phyloP scores from a whole-genome alignment of 2,888 invertebrate genomes.

The Erebia epiphron region DNA sequence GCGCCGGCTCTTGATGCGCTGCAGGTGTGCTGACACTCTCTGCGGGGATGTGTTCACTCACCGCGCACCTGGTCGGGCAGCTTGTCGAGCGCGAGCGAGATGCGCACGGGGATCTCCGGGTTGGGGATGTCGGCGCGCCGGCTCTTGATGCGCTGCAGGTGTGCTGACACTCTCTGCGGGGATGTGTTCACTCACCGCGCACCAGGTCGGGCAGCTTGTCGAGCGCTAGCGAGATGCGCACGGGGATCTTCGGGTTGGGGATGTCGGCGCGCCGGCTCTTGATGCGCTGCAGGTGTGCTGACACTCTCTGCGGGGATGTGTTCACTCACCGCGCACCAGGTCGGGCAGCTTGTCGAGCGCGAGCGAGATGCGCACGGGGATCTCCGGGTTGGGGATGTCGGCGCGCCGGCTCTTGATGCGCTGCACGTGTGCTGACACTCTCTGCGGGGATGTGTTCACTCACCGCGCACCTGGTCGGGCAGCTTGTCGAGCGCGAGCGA shows the following conservation, averaged over 20 bases:
- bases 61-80: slow-evolving; percentile 91
- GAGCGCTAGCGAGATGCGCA: slow-evolving; percentile 90
- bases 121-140: slow-evolving; percentile 94
- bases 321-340: slow-evolving; percentile 85
- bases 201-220: slow-evolving; percentile 92
- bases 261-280: slow-evolving; percentile 93
- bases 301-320: slow-evolving; percentile 55
- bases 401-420: slow-evolving; percentile 92
- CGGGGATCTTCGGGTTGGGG: slow-evolving; percentile 94
- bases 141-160: slow-evolving; percentile 91
- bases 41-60: slow-evolving; percentile 48
- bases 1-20: too few relatives aligned
- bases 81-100: slow-evolving; percentile 90
- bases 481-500: slow-evolving; percentile 91
- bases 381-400: slow-evolving; percentile 95
- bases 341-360: slow-evolving; percentile 92
- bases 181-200: slow-evolving; percentile 79
- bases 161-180: slow-evolving; percentile 77
- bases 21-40: too few relatives aligned
- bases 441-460: slow-evolving; percentile 7
- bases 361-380: slow-evolving; percentile 91
- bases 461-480: slow-evolving; percentile 90
- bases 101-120: slow-evolving; percentile 93
- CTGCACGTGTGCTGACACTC: slow-evolving; percentile 87
- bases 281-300: slow-evolving; percentile 90